These are phyloP conservation scores for Exaiptasia diaphana DNA, from an alignment of 64 coral and sea anemone species.

Conservation along the genomic window DNA sequence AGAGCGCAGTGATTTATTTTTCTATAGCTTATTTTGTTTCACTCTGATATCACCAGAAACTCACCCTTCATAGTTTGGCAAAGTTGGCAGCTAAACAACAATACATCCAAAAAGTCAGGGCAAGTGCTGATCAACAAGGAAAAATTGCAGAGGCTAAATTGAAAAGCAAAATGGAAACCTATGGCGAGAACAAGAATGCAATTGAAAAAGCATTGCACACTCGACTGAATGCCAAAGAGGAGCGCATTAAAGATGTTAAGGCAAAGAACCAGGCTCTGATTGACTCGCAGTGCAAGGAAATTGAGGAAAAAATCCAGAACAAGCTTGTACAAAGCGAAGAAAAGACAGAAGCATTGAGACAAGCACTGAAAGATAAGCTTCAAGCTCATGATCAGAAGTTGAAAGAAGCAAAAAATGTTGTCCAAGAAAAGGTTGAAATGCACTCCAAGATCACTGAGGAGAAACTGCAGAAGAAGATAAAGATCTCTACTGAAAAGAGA, in stretches of 20 bases:
- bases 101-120: conserved; percentile 58
- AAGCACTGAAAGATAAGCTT: conserved; percentile 56
- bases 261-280: conserved; percentile 40
- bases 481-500: conserved; percentile 60
- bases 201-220: conserved; percentile 55
- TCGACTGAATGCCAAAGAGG: conserved; percentile 61
- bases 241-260: conserved; percentile 75
- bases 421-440: conserved; percentile 67
- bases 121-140: conserved; percentile 35
- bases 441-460: conserved; percentile 65
- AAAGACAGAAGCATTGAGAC: conserved; percentile 56
- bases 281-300: conserved; percentile 54
- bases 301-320: conserved; percentile 77
- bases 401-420: conserved; percentile 47
- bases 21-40: not conserved
- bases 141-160: conserved; percentile 68
- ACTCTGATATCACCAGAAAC: conserved; percentile 41
- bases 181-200: conserved; percentile 68
- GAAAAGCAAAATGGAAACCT: conserved; percentile 66
- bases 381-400: conserved; percentile 65
- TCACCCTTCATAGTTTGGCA: conserved; percentile 36
- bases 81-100: conserved; percentile 30
- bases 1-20: not conserved
- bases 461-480: conserved; percentile 58
- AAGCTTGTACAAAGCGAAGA: conserved; percentile 62